Evolutionary conservation across 2,113 vertebrate species (phyloP), one percentile per base, ranked within the genome.

Genomic region (Stegostoma tigrinum): DNA sequence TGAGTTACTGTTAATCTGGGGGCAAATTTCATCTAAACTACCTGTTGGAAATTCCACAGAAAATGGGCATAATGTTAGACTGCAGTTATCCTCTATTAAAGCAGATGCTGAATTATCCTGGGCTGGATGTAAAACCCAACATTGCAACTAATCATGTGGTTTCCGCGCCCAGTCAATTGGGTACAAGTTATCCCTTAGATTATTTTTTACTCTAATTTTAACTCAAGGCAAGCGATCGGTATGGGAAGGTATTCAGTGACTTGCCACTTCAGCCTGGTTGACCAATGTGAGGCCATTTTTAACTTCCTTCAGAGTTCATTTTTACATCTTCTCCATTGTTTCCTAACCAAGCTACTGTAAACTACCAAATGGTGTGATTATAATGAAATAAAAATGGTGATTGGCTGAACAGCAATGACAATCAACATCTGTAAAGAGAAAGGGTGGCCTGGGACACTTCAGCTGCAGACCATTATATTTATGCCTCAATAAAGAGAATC

Each of bases 341-440:
- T 91, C n/a, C 66, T 66, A 83, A 66, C 19, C 61, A 67, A 34
- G 15, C 87, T 64, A 17, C 34, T 34, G 14, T 34, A 64, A 55
- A n/a, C 19, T n/a, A 93, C 30, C 34, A 67, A 93, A 93, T 15
- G 0, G 15, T 66, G 34, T 42, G 42, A n/a, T 21, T 61, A 38
- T 66, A 93, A 19, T 93, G 89, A 93, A 93, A 93, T 66, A 66
- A 83, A 83, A 83, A 83, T 83, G 80, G 80, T 42, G 42, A 83
- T 45, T 21, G 42, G 38, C 80, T 21, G 19, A 19, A 21, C 30
- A 83, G 21, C 21, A 42, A 38, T 21, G 38, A n/a, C 61, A 55
- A 3, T 66, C n/a, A 66, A 21, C 61, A 24, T 93, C 61, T 66
- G 61, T 38, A 23, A n/a, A 93, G 89, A 93, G 30, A 21, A 21